Base-by-base conservation (phyloP, 2,888 invertebrate genomes). In the Orthosia gracilis region DNA sequence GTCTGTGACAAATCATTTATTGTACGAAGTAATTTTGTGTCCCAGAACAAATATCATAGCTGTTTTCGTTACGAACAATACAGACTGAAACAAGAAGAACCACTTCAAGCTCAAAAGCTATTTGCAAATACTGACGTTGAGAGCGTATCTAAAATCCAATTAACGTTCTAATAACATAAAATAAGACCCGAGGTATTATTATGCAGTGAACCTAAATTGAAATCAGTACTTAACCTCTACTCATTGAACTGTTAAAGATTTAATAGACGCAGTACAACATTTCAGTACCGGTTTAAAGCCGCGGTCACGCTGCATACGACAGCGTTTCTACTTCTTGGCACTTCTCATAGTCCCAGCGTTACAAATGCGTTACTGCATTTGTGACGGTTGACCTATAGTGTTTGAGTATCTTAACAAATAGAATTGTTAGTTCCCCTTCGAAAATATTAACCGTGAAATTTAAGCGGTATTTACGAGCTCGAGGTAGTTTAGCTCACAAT, bases 201-300 rank as follows among this genome's bases (percentile, higher is more conserved):
- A 77, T 76, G 76, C 63, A 75, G 61, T 80, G 73, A 83, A 83
- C 82, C 78, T 80, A 83, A 88, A 90, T 89, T 89, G 87, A 88
- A 90, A 91, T 91, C 83, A 78, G 88, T 89, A 89, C 83, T 87
- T 85, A 88, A 84, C 87, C 87, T 88, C 83, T 89, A 91, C 87
- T 89, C 89, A 91, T 83, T 90, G 88, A 87, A 89, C 88, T 91
- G 90, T 90, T 89, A 87, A 90, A 87, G 80, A 89, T 89, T 89
- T 88, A 89, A 89, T 89, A 88, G 86, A 64, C 80, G 69, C 66
- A 66, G 69, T 73, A 72, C 73, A 73, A 86, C 66, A 82, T 81
- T 78, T 81, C 69, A 67, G 73, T 78, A 80, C 78, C 75, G 81
- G 82, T 81, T 82, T 71, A 21, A 73, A 76, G 79, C 21, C 62